These are phyloP conservation scores for Lacanobia wlatinum DNA, from an alignment of 2,888 invertebrate species.

Conservation along the genomic window DNA sequence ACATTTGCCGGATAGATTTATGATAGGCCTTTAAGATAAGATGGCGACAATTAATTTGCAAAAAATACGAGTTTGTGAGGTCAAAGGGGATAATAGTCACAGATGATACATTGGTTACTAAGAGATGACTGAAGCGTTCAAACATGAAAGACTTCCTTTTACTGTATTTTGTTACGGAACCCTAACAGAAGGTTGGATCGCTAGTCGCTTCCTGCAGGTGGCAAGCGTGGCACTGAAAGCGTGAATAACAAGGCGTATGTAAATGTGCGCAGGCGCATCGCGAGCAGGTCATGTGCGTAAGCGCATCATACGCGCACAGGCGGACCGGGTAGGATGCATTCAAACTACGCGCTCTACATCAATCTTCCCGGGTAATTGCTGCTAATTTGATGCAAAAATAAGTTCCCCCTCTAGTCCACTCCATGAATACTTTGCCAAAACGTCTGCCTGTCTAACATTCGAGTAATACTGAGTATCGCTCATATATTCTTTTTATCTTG, in stretches of 20 bases:
- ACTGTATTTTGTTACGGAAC: background rate
- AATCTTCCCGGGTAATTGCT: no score
- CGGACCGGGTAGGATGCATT: background rate
- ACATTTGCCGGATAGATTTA: constrained; percentile 33
- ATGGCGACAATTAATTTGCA: constrained; percentile 6
- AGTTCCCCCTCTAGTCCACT: background rate
- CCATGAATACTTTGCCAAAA: no score
- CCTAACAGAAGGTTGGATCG: background rate
- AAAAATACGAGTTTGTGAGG: constrained; percentile 21
- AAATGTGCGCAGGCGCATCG: constrained; percentile 7
- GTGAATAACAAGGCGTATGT: constrained; percentile 1
- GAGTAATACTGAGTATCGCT: no score
- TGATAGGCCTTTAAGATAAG: constrained; percentile 17
- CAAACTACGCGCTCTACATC: background rate
- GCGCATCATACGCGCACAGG: background rate
- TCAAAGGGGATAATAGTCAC: background rate
- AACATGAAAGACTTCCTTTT: background rate
- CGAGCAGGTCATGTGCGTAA: background rate
- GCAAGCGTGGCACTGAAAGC: background rate
- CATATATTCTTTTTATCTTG: no score
- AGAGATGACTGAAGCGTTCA: background rate
- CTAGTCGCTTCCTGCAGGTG: background rate
- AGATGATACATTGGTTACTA: background rate
- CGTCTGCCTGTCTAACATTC: no score
- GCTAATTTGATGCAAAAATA: no score